Conservation (phyloP, 2,113 vertebrate species). For the Terrapene triunguis region DNA sequence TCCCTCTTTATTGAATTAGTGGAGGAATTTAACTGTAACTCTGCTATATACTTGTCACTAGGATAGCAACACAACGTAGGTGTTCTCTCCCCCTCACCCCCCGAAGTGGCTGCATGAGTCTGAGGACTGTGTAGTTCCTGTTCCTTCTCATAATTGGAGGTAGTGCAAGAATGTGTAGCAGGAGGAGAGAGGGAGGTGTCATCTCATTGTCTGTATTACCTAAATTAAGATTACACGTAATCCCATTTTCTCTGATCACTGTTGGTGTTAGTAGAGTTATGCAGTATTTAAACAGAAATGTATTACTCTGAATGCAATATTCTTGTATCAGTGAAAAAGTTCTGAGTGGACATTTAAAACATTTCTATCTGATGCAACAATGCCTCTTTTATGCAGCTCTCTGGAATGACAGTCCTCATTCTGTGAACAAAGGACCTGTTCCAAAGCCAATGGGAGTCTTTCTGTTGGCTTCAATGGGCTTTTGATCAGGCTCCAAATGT, state of each 20-base stretch:
- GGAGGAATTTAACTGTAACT: slow-evolving; percentile 4
- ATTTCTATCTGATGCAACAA: neutral
- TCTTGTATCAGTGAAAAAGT: rapidly evolving
- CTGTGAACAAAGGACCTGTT: neutral
- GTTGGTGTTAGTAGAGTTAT: neutral
- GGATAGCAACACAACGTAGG: slow-evolving; percentile 29
- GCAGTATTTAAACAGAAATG: neutral
- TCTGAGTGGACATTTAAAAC: neutral
- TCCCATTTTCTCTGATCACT: slow-evolving; percentile 24
- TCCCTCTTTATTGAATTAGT: neutral
- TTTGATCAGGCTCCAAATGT: neutral
- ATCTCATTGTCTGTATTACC: slow-evolving; percentile 45
- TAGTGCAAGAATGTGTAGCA: neutral
- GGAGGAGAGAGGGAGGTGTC: slow-evolving; percentile 8
- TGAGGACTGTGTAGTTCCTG: slow-evolving; percentile 33
- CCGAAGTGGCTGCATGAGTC: neutral
- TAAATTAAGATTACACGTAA: neutral
- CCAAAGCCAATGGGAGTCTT: neutral
- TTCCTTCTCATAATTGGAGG: neutral
- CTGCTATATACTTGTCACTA: slow-evolving; percentile 42
- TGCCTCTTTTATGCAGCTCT: neutral
- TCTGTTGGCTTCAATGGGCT: neutral
- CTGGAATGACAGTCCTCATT: neutral
- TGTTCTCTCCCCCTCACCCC: neutral
- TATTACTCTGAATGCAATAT: neutral